These are phyloP conservation scores for Melinopterus prodromus DNA, from an alignment of 2,888 invertebrate genomes.

Conservation along the genomic window DNA sequence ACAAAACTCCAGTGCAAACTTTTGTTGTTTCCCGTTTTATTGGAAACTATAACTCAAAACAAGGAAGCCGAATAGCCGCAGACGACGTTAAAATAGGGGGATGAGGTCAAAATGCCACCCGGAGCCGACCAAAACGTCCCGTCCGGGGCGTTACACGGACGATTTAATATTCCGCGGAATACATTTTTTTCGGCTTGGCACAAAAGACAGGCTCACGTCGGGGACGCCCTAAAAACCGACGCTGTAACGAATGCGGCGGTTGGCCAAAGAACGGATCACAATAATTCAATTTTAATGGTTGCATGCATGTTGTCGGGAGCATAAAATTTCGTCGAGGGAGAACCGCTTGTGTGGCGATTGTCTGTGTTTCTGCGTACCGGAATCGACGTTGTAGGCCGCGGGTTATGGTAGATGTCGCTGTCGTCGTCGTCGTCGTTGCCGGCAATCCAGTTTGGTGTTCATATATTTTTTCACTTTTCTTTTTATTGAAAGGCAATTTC, in stretches of 20 bases:
- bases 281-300: constrained; percentile 30
- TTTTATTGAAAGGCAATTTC: constrained; percentile 61
- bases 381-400: not conserved
- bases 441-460: constrained; percentile 58
- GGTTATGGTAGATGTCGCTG: not conserved
- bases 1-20: not conserved
- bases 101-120: not conserved
- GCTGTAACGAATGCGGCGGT: constrained; percentile 11
- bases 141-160: constrained; percentile 16
- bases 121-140: not conserved
- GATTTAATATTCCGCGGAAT: constrained; percentile 24
- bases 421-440: constrained; percentile 25
- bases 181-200: constrained; percentile 12
- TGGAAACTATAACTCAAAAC: not conserved
- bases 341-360: not conserved
- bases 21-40: not conserved
- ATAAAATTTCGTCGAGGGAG: not conserved
- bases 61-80: not conserved
- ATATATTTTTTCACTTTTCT: constrained; percentile 58
- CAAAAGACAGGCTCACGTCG: not conserved
- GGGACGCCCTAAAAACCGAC: constrained; percentile 11
- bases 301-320: constrained; percentile 27
- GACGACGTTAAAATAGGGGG: not conserved
- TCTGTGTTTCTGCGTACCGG: not conserved
- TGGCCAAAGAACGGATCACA: constrained; percentile 29